Evolutionary conservation across 2,797 vertebrate genomes (phyloP), one percentile per base, ranked within the genome.

Genomic region (Anomalospiza imberbis): DNA sequence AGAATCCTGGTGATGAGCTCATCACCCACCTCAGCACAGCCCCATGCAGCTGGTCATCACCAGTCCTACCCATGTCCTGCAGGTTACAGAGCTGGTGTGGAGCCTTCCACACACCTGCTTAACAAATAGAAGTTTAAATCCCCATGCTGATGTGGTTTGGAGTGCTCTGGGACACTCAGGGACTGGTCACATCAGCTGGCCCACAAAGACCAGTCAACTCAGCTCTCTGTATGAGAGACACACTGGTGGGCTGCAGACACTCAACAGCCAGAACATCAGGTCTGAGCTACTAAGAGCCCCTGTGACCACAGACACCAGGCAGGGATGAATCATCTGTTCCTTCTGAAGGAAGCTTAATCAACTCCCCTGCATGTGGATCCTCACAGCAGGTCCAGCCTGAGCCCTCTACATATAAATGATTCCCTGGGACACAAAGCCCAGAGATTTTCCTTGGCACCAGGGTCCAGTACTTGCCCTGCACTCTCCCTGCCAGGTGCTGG

Each of bases 401-500:
- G 42, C 65, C 17, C 2, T 51, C 74, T 53, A 8, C 3, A 1
- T 16, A 74, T 61, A 76, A 71, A 76, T 5, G 38, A 82, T 47
- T 44, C 60, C 66, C 48, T 8, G 44, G 62, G 70, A 91, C 1
- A 0, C 5, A 61, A 62, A 88, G 66, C 72, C 51, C 53, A 42
- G 73, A 84, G 80, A 79, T 87, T 55, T 61, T 76, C 81, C 88
- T 77, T 82, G 81, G 94, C 94, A 95, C 79, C 53, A 79, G 38
- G 62, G 91, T 66, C 87, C 58, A 91, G 92, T 29, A 44, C 71
- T 93, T 48, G 67, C 71, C 80, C 77, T 67, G 60, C 67, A n/a
- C 55, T 79, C 76, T 88, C 63, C 71, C 85, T 92, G 80, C 71
- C 83, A 90, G 93, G 91, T 88, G 88, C 88, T 73, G 87, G 92